phyloP scores from a whole-genome alignment of 2,797 vertebrate species.

The Threskiornis aethiopicus region DNA sequence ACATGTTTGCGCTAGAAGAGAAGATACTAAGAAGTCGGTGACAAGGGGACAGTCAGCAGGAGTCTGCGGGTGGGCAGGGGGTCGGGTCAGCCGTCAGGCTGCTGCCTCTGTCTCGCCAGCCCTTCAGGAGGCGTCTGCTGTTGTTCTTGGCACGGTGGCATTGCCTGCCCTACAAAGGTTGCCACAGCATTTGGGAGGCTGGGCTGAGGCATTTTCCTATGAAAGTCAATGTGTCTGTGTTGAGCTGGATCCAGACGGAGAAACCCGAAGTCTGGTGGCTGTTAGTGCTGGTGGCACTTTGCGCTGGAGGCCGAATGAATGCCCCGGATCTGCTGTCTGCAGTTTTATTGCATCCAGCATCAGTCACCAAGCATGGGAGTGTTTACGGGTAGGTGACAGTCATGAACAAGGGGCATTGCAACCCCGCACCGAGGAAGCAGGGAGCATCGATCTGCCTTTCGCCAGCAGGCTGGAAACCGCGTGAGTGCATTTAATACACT shows the following conservation, averaged over 20 bases:
- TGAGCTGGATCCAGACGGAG: neutral
- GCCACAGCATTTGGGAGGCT: neutral
- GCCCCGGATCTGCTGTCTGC: neutral
- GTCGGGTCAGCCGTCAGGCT: neutral
- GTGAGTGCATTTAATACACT: neutral
- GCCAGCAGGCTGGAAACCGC: neutral
- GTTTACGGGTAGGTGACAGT: neutral
- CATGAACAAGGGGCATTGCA: neutral
- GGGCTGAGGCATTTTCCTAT: neutral
- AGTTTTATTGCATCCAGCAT: neutral
- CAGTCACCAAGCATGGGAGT: neutral
- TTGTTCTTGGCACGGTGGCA: neutral
- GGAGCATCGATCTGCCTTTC: neutral
- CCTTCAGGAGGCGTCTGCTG: fast-evolving
- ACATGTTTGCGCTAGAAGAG: neutral
- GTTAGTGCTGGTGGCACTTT: neutral
- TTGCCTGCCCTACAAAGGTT: neutral
- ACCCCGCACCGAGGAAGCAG: neutral
- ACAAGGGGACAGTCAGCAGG: neutral
- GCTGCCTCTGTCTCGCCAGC: neutral
- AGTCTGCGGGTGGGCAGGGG: neutral
- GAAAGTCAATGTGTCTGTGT: neutral
- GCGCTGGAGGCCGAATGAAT: neutral
- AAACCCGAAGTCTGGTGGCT: neutral
- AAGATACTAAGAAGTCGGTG: neutral